Evolutionary conservation across 2,888 invertebrate genomes (phyloP).

Genomic region (Temnothorax rugatulus): DNA sequence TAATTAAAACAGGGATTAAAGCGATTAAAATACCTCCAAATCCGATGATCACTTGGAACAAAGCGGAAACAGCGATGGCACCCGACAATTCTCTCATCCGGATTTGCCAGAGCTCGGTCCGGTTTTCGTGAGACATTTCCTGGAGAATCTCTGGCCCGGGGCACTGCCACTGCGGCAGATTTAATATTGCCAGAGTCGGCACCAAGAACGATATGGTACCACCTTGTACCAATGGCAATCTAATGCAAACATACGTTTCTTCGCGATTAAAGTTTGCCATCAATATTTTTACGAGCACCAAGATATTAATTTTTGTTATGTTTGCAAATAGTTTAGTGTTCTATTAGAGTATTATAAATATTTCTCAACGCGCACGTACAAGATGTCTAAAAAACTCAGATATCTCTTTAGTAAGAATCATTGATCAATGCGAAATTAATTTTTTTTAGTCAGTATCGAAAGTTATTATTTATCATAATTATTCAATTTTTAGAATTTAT

Average conservation of each 20-base stretch:
- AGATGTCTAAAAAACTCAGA: no score
- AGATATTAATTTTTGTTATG: not conserved
- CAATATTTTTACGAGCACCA: not conserved
- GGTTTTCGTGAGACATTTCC: constrained; percentile 87
- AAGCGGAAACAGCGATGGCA: constrained; percentile 92
- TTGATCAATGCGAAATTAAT: no score
- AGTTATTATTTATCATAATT: no score
- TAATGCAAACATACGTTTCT: constrained; percentile 62
- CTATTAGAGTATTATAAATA: not conserved
- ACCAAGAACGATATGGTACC: constrained; percentile 94
- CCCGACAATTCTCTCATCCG: constrained; percentile 94
- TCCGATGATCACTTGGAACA: constrained; percentile 92
- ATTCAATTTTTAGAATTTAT: no score
- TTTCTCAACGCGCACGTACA: no score
- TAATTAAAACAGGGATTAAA: not conserved
- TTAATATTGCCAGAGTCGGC: constrained; percentile 92
- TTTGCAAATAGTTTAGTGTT: not conserved
- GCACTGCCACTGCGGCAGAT: constrained; percentile 91
- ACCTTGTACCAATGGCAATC: constrained; percentile 92
- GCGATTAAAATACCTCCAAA: constrained; percentile 78
- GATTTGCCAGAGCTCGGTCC: constrained; percentile 90
- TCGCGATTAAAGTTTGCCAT: not conserved
- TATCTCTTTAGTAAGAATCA: no score
- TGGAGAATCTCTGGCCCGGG: constrained; percentile 87
- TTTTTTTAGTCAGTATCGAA: no score